Evolutionary conservation across 1,140 invertebrate genomes (phyloP).

Genomic region (Listronotus bonariensis): DNA sequence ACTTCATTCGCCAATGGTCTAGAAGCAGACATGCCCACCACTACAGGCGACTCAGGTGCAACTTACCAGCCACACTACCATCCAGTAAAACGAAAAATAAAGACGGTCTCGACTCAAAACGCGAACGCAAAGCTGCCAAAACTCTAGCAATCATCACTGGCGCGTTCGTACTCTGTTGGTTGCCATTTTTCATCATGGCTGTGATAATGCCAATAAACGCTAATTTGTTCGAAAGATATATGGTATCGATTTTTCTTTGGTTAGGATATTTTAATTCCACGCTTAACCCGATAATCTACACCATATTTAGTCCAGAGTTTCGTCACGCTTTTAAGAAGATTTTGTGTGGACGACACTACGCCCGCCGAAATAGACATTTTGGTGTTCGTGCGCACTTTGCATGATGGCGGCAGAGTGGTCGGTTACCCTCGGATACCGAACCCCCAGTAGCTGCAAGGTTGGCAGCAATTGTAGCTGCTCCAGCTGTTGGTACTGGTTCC

Average conservation of each 20-base stretch:
- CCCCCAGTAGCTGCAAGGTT: constrained; percentile 48
- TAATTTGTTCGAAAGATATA: constrained; percentile 56
- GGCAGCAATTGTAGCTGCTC: constrained; percentile 50
- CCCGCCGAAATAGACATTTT: constrained; percentile 56
- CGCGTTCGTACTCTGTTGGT: constrained; percentile 82
- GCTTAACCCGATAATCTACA: constrained; percentile 88
- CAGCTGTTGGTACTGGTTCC: constrained; percentile 48
- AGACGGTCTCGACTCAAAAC: constrained; percentile 74
- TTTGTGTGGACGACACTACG: constrained; percentile 67
- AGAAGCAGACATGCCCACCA: constrained; percentile 67
- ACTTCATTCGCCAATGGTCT: constrained; percentile 71
- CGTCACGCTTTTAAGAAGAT: constrained; percentile 83
- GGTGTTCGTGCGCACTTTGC: constrained; percentile 50
- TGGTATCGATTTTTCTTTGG: constrained; percentile 77
- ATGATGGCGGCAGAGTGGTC: constrained; percentile 56
- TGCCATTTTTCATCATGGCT: constrained; percentile 88
- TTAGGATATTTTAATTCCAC: constrained; percentile 88
- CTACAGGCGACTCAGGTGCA: constrained; percentile 56
- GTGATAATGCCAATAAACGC: constrained; percentile 78
- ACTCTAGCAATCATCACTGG: constrained; percentile 90
- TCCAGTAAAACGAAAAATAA: constrained; percentile 62
- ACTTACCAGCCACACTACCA: constrained; percentile 52
- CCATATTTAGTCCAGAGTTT: constrained; percentile 88
- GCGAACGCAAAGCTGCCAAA: constrained; percentile 90
- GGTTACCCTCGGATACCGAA: constrained; percentile 49